Base-by-base conservation (phyloP, 2,888 invertebrate genomes). In the Timema cristinae region DNA sequence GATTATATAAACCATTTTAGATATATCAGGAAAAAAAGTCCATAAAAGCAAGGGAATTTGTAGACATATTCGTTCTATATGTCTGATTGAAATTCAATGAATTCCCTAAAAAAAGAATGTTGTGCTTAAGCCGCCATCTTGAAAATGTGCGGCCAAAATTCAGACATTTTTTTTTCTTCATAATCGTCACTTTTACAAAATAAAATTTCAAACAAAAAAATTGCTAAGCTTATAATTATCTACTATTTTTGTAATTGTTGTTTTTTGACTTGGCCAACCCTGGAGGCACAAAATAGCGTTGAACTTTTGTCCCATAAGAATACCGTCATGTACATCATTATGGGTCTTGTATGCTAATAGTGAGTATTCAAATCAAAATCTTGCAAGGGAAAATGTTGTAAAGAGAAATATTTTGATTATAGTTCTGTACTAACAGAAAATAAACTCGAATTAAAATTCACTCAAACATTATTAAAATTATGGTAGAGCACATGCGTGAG, bases 121-220 rank as follows among this genome's bases (percentile, higher is more conserved):
- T 52, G 59, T 59, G 5, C 56, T 59, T n/a, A n/a, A 54, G 59
- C 59, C 15, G 6, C 59, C 59, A 59, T 59, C 59, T 56, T 59
- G 59, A 1, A 59, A 59, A 59, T 13, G 10, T 9, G 15, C 5
- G 15, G 59, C 59, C 59, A 5, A 59, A 59, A 59, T 59, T 15
- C 32, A 9, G 6, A n/a, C 32, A 8, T n/a, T 59, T 59, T 13
- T 5, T 5, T 59, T 59, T 59, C 32, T 59, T 59, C 6, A 59
- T 7, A 7, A 8, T 8, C 54, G 8, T 54, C 8, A 6, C 6
- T 15, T 54, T n/a, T 59, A 59, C 15, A n/a, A 59, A 13, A 59
- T 16, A 59, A 4, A n/a, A n/a, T 32, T 59, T n/a, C 9, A 59
- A n/a, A 59, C 6, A 59, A 59, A 59, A 59, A 59, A 56, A 13